phyloP scores from a whole-genome alignment of 2,797 vertebrate species.

The Loriculus beryllinus region DNA sequence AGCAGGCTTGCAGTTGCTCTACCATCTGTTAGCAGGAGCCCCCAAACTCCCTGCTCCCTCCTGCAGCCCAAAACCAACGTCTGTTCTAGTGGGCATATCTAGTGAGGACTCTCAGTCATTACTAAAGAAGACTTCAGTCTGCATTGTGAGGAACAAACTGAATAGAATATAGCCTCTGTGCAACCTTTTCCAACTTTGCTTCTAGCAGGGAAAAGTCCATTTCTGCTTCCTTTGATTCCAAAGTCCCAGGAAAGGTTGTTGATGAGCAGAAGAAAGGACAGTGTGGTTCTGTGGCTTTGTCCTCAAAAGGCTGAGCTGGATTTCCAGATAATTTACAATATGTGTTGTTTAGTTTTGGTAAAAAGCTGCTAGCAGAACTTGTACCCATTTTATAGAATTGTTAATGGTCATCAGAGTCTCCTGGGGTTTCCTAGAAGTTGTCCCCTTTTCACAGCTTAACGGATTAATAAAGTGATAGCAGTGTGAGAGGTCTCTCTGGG shows the following conservation, averaged over 20 bases:
- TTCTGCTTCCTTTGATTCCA: neutral
- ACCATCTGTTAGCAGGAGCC: neutral
- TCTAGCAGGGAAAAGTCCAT: neutral
- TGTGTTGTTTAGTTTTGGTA: neutral
- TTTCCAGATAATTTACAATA: neutral
- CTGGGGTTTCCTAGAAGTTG: neutral
- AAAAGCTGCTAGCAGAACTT: neutral
- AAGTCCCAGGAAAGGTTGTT: neutral
- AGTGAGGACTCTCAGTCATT: neutral
- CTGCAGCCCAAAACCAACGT: neutral
- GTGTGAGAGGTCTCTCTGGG: neutral
- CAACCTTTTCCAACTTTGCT: neutral
- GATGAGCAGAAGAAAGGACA: neutral
- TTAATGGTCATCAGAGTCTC: neutral
- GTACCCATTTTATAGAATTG: neutral
- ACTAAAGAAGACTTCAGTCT: neutral
- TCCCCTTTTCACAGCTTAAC: neutral
- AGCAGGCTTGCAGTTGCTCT: neutral
- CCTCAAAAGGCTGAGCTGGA: neutral
- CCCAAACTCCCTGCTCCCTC: neutral
- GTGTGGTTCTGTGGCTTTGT: neutral
- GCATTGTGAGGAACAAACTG: neutral
- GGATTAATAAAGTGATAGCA: neutral
- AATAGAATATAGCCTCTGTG: neutral
- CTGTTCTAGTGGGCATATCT: neutral